These are phyloP conservation scores for Cardiocondyla obscurior DNA, from an alignment of 1,140 invertebrate species.

Conservation along the genomic window DNA sequence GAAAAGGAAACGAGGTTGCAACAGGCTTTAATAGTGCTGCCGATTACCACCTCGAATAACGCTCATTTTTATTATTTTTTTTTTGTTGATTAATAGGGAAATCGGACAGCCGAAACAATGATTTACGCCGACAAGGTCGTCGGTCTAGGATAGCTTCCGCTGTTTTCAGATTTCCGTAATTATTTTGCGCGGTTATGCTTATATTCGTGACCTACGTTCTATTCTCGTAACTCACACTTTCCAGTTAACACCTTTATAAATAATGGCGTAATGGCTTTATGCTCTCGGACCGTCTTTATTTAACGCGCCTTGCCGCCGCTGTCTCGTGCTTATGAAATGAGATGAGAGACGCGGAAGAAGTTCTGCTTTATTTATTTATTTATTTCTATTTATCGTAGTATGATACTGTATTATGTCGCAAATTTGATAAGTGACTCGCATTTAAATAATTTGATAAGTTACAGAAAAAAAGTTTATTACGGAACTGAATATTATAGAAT, in stretches of 20 bases:
- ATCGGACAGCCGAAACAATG: constrained; percentile 2
- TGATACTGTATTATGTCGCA: neutral
- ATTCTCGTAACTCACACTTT: neutral
- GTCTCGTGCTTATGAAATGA: constrained; percentile 1
- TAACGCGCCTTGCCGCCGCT: too few species aligned
- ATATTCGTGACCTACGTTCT: neutral
- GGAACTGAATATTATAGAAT: neutral
- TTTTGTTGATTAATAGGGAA: constrained; percentile 10
- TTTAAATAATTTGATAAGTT: neutral
- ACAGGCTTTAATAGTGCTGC: constrained; percentile 4
- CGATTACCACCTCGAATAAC: neutral
- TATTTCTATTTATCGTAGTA: neutral
- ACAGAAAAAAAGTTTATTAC: neutral
- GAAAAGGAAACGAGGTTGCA: neutral
- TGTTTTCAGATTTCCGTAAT: neutral
- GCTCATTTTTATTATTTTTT: too few species aligned
- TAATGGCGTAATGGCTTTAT: neutral
- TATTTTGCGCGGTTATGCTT: neutral
- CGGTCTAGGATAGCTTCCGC: neutral
- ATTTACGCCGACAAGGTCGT: constrained; percentile 37
- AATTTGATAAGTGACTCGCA: neutral
- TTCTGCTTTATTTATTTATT: neutral
- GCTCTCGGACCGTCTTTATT: neutral
- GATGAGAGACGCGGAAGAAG: neutral
- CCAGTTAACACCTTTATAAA: neutral